Evolutionary conservation across 2,113 vertebrate species (phyloP), one percentile per base, ranked within the genome.

Genomic region (Lota lota): DNA sequence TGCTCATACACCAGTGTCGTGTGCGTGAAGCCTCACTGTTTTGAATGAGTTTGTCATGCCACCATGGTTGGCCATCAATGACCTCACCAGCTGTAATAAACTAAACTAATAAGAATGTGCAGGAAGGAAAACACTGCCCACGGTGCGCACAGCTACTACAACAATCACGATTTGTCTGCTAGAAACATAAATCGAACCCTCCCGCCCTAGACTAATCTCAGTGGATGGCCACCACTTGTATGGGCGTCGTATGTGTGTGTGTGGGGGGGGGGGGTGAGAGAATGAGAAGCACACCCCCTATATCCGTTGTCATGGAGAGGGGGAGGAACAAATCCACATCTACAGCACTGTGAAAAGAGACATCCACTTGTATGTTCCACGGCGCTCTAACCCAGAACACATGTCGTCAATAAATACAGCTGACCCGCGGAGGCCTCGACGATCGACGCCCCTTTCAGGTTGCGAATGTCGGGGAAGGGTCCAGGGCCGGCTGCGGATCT

Each of bases 1-100:
- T 47, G 40, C 40, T 47, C 40, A 1, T 47, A 14, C 40, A 47
- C 40, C 28, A 33, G 28, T 5, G 28, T 6, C 28, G 28, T 33
- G 12, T 14, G 40, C 40, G 2, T 94, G 92, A 95, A 92, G 89
- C 83, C 86, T 87, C 84, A 68, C 61, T 1, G 66, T 94, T 94
- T 94, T 93, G 94, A 95, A 96, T 92, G 91, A 91, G 91, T 88
- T 79, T 81, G 85, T 88, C 77, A 68, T 90, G 85, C 81, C 89
- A 89, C 88, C 91, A 81, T 78, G 91, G 91, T 92, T 71, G 87
- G 91, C 90, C 90, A 93, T 94, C 92, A 92, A 92, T 94, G 93
- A 94, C 91, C 93, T 97, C 95, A 95, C 83, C 90, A 93, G 91
- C 92, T 91, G 88, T 86, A 91, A 93, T 93, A 94, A 94, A 95